Evolutionary conservation across 2,113 vertebrate genomes (phyloP).

Genomic region (Planiliza haematocheilus): DNA sequence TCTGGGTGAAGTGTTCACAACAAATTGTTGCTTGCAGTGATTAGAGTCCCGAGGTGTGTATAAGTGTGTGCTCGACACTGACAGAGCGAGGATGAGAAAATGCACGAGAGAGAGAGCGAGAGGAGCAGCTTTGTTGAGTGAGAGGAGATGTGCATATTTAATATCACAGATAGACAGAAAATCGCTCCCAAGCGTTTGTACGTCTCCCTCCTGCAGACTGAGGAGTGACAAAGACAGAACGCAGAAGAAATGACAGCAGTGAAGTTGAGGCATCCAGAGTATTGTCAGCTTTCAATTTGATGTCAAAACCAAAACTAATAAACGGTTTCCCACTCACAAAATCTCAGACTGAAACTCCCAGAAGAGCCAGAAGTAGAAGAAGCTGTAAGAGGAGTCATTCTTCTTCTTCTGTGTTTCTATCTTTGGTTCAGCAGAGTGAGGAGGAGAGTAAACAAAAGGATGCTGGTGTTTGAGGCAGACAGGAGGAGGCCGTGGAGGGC

Average conservation of each 20-base stretch:
- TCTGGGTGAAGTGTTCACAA: conserved; percentile 54
- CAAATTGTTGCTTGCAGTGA: conserved; percentile 62
- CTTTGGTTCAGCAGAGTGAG: neutral
- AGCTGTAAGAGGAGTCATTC: neutral
- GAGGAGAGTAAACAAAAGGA: too few species aligned
- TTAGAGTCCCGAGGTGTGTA: conserved; percentile 35
- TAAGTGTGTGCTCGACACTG: neutral
- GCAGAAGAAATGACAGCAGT: conserved; percentile 34
- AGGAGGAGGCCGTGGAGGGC: conserved; percentile 3
- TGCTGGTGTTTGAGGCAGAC: neutral
- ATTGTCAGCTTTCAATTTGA: conserved; percentile 46
- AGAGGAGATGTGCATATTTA: conserved; percentile 64
- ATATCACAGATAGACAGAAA: conserved; percentile 60
- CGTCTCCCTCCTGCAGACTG: conserved; percentile 46
- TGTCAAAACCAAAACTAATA: conserved; percentile 55
- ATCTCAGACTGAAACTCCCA: conserved; percentile 49
- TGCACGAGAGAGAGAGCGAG: conserved; percentile 20
- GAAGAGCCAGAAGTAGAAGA: conserved; percentile 15
- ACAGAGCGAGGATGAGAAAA: neutral
- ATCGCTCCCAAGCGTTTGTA: conserved; percentile 53
- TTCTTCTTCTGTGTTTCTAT: neutral
- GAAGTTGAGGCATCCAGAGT: conserved; percentile 19
- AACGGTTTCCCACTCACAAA: conserved; percentile 48
- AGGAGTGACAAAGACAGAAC: conserved; percentile 52
- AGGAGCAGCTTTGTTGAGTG: conserved; percentile 36